Conservation (phyloP, 64 coral and sea anemone genomes). For the Astreopora myriophthalma region DNA sequence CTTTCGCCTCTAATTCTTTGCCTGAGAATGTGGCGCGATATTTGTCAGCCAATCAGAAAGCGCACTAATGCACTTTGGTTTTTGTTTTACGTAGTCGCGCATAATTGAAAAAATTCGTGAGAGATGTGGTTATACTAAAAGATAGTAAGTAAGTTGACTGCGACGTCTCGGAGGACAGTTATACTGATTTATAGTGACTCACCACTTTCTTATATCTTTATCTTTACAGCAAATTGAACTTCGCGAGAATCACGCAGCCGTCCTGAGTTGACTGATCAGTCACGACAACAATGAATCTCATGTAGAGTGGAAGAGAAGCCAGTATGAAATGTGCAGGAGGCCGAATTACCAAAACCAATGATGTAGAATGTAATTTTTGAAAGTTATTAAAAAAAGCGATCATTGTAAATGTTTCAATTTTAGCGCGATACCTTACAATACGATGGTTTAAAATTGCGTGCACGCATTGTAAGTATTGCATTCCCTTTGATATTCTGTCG, state of each 20-base stretch:
- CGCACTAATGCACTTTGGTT: too few relatives aligned
- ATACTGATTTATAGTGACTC: neutral
- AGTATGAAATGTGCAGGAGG: neutral
- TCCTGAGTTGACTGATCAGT: conserved; percentile 34
- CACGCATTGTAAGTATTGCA: neutral
- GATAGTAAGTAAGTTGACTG: too few relatives aligned
- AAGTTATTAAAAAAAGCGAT: neutral
- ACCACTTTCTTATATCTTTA: neutral
- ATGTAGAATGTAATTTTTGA: neutral
- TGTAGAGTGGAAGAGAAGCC: neutral
- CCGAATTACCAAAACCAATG: neutral
- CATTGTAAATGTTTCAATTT: neutral
- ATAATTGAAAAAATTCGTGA: too few relatives aligned
- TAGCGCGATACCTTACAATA: neutral
- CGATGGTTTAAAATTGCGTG: neutral
- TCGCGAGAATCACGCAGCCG: conserved; percentile 81
- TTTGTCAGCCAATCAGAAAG: too few relatives aligned
- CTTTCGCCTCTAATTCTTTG: too few relatives aligned
- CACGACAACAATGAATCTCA: neutral
- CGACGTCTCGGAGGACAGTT: too few relatives aligned
- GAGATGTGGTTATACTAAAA: too few relatives aligned
- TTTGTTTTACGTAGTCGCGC: too few relatives aligned
- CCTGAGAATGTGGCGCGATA: too few relatives aligned
- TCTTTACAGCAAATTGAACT: conserved; percentile 79
- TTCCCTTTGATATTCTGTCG: neutral